These are phyloP conservation scores for Nemotelus nigrinus DNA, from an alignment of 2,888 invertebrate genomes.

Conservation along the genomic window DNA sequence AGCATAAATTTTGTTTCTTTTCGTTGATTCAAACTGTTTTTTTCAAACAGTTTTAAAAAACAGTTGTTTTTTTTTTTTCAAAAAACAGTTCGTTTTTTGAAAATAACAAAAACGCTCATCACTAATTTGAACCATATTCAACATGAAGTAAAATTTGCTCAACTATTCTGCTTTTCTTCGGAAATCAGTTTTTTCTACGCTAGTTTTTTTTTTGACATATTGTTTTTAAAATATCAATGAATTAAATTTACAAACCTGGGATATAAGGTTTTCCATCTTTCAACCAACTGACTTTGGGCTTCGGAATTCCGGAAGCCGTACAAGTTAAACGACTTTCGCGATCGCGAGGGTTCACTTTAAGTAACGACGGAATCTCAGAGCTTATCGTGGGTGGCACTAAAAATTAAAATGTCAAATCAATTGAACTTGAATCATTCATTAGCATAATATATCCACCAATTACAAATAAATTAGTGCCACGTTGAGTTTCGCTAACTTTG, in stretches of 20 bases:
- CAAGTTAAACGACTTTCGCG: constrained; percentile 62
- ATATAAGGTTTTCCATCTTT: constrained; percentile 54
- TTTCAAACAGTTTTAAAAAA: no score
- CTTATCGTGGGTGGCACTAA: constrained; percentile 66
- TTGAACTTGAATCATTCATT: background rate
- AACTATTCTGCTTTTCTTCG: no score
- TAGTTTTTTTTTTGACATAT: background rate
- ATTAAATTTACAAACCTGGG: constrained; percentile 19
- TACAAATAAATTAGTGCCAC: constrained; percentile 62
- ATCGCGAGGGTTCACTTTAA: constrained; percentile 60
- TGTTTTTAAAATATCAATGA: background rate
- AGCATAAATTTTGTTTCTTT: no score
- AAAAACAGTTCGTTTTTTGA: no score
- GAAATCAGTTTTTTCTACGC: no score
- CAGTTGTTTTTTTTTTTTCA: no score
- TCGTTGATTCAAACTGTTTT: no score
- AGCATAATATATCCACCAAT: constrained; percentile 60
- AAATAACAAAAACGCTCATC: no score
- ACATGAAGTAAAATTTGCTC: no score
- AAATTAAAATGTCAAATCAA: constrained; percentile 49
- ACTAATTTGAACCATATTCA: no score
- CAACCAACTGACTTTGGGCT: constrained; percentile 70
- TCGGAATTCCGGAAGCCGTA: constrained; percentile 66
- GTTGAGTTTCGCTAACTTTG: constrained; percentile 66
- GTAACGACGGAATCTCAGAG: constrained; percentile 62